phyloP scores from a whole-genome alignment of 1,140 invertebrate species.

The Drosophila seguyi region DNA sequence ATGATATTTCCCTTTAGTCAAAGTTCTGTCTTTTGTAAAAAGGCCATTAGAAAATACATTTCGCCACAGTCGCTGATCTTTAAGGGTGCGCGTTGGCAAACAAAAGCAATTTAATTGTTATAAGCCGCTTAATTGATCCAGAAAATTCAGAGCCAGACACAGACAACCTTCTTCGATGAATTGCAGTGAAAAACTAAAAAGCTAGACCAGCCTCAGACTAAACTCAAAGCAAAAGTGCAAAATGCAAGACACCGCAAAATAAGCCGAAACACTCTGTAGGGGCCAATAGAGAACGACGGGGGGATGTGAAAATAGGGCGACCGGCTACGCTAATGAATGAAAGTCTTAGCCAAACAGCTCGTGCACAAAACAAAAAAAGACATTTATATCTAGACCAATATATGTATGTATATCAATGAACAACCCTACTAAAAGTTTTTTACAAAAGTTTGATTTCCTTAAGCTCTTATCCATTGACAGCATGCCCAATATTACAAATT shows the following conservation, averaged over 20 bases:
- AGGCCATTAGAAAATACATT: not conserved
- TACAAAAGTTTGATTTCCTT: not conserved
- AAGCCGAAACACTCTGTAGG: constrained; percentile 14
- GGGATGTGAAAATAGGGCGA: constrained; percentile 19
- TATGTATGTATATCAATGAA: too few species aligned
- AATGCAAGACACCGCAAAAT: constrained; percentile 36
- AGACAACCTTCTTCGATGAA: constrained; percentile 20
- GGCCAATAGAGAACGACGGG: constrained; percentile 8
- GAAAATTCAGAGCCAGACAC: not conserved
- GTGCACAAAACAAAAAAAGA: not conserved
- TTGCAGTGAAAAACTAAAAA: constrained; percentile 31
- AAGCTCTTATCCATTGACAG: not conserved
- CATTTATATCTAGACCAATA: not conserved
- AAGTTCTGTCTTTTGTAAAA: not conserved
- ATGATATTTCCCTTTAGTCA: not conserved
- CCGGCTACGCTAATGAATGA: constrained; percentile 35
- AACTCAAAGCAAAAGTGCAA: constrained; percentile 28
- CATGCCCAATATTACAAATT: not conserved
- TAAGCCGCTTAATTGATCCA: constrained; percentile 13
- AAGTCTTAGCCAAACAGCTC: constrained; percentile 28
- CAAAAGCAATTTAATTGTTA: constrained; percentile 14
- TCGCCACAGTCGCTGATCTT: not conserved
- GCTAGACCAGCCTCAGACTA: constrained; percentile 24
- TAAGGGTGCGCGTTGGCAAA: constrained; percentile 5
- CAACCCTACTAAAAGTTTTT: not conserved